A percentile compares a stretch with the other conserved stretches of the same genome.
These are phyloP conservation scores for Todus mexicanus DNA, from an alignment of 2,797 vertebrate genomes.

Conservation along the genomic window DNA sequence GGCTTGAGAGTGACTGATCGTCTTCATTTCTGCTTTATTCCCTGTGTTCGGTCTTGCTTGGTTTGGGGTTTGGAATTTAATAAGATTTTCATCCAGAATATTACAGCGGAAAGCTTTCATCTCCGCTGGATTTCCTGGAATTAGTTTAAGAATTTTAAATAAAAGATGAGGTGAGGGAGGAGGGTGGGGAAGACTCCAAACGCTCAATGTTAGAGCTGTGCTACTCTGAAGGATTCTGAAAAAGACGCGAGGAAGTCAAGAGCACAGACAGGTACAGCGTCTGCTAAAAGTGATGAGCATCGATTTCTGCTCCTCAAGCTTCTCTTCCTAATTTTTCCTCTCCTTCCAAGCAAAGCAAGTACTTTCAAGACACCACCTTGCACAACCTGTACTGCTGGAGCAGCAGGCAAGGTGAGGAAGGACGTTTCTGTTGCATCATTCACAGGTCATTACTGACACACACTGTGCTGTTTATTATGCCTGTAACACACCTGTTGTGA, in stretches of 20 bases:
- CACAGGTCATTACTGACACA: background rate
- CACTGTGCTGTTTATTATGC: background rate
- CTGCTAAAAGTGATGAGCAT: background rate
- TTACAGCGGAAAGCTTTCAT: slow-evolving; percentile 24
- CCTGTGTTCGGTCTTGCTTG: background rate
- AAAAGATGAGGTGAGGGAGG: background rate
- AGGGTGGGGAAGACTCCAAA: background rate
- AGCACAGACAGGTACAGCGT: background rate
- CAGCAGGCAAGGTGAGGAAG: background rate
- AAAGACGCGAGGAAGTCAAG: background rate
- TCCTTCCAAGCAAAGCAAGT: background rate
- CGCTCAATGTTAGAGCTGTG: background rate
- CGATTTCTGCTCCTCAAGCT: background rate
- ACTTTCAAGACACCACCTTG: background rate
- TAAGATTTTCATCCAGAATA: slow-evolving; percentile 28
- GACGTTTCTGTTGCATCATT: background rate
- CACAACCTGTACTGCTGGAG: background rate
- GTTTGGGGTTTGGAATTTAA: slow-evolving; percentile 23
- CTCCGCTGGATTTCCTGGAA: slow-evolving; percentile 24
- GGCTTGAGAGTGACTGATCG: slow-evolving; percentile 34
- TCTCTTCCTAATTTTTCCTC: background rate
- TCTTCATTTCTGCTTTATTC: slow-evolving; percentile 52
- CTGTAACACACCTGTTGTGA: background rate
- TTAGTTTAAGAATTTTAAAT: slow-evolving; percentile 24
- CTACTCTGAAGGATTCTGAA: background rate